These are phyloP conservation scores for Lanius ludovicianus DNA, from an alignment of 2,113 vertebrate species.

Conservation along the genomic window DNA sequence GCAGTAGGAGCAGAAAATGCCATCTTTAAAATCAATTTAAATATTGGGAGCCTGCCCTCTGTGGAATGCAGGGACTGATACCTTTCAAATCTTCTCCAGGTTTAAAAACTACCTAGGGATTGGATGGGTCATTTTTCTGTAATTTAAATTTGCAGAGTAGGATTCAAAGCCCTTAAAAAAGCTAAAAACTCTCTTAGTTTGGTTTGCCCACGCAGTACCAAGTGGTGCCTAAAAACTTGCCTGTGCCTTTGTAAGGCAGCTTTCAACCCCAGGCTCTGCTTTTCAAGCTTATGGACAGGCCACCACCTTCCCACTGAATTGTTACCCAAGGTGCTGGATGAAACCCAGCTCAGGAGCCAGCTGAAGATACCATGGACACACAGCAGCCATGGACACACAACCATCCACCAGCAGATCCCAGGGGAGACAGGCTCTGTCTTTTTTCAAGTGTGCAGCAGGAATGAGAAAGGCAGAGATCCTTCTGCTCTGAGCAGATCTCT, in stretches of 20 bases:
- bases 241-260: neutral
- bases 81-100: neutral
- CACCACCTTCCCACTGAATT: neutral
- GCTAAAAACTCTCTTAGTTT: neutral
- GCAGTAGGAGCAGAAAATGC: neutral
- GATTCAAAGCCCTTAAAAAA: neutral
- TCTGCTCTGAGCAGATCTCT: neutral
- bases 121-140: neutral
- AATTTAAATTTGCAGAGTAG: neutral
- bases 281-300: neutral
- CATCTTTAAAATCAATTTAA: neutral
- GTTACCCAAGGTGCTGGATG: neutral
- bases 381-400: neutral
- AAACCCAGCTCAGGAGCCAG: neutral
- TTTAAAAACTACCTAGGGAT: neutral
- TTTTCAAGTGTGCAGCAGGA: neutral
- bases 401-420: neutral
- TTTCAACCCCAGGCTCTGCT: neutral
- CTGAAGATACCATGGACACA: neutral
- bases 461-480: neutral
- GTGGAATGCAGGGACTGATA: neutral
- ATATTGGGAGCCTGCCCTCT: neutral
- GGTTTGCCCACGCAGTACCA: neutral
- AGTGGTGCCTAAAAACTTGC: neutral
- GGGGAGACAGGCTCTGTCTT: neutral